phyloP scores from a whole-genome alignment of 2,113 vertebrate genomes.

The Trinectes maculatus region DNA sequence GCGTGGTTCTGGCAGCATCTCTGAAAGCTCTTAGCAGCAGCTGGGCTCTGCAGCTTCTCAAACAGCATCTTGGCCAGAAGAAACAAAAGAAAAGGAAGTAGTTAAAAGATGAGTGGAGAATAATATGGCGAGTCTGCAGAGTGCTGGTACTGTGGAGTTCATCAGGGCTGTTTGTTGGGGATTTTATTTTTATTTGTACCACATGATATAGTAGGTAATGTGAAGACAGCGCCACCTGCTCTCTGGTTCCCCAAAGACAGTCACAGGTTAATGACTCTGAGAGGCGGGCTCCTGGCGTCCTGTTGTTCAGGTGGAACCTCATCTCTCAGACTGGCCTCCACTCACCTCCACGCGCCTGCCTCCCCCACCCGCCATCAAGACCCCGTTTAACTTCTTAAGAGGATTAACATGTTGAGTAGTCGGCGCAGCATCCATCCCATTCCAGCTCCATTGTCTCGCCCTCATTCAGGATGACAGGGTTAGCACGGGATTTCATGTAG shows the following conservation, averaged over 20 bases:
- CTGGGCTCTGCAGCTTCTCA: constrained; percentile 23
- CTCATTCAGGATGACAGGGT: constrained; percentile 45
- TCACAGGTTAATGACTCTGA: constrained; percentile 50
- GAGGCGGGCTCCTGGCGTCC: constrained; percentile 3
- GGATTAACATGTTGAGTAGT: constrained; percentile 71
- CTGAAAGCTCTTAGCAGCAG: constrained; percentile 36
- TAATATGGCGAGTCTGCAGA: neutral
- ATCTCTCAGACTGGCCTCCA: constrained; percentile 36
- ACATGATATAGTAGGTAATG: too few relatives aligned
- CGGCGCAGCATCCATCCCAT: constrained; percentile 54
- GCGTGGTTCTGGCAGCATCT: constrained; percentile 45
- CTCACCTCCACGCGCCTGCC: constrained; percentile 20
- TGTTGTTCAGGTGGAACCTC: constrained; percentile 48
- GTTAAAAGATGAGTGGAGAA: constrained; percentile 13
- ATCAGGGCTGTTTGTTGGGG: neutral
- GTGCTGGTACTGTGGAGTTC: too few relatives aligned
- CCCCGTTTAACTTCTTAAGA: constrained; percentile 70
- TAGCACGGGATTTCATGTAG: constrained; percentile 55
- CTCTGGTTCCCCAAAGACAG: constrained; percentile 26
- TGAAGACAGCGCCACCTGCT: constrained; percentile 6
- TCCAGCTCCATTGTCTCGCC: constrained; percentile 56
- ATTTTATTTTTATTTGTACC: too few relatives aligned
- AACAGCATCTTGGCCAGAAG: neutral
- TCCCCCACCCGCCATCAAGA: constrained; percentile 59
- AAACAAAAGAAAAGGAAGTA: neutral